phyloP scores from a whole-genome alignment of 2,888 invertebrate genomes.

The Allophyes oxyacanthae region DNA sequence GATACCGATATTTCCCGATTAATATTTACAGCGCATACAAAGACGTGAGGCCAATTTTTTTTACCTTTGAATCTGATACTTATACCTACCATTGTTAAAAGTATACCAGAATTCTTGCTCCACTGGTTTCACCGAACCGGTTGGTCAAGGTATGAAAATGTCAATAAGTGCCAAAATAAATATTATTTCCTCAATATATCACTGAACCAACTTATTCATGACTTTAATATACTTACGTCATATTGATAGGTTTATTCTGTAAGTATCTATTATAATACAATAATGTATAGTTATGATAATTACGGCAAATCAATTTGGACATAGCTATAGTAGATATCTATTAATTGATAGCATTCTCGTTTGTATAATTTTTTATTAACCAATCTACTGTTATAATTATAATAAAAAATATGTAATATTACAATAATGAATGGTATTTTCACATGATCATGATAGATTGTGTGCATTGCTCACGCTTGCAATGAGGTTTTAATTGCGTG shows the following conservation, averaged over 20 bases:
- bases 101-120: slow-evolving; percentile 41
- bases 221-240: slow-evolving; percentile 5
- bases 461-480: no score
- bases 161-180: slow-evolving; percentile 53
- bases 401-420: no score
- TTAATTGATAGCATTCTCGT: no score
- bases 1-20: slow-evolving; percentile 51
- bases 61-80: slow-evolving; percentile 29
- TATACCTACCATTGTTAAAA: slow-evolving; percentile 25
- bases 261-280: no score
- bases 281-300: no score
- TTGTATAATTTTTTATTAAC: no score
- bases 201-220: slow-evolving; percentile 29
- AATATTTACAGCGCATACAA: slow-evolving; percentile 47
- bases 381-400: no score
- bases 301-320: no score
- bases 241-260: no score
- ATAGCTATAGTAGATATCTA: no score
- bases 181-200: slow-evolving; percentile 53
- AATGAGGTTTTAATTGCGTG: slow-evolving; percentile 1
- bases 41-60: slow-evolving; percentile 41
- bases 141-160: slow-evolving; percentile 56
- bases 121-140: slow-evolving; percentile 57
- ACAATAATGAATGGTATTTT: no score
- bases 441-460: no score